Conservation (phyloP, 2,113 vertebrate genomes). For the Bubo blakistoni region DNA sequence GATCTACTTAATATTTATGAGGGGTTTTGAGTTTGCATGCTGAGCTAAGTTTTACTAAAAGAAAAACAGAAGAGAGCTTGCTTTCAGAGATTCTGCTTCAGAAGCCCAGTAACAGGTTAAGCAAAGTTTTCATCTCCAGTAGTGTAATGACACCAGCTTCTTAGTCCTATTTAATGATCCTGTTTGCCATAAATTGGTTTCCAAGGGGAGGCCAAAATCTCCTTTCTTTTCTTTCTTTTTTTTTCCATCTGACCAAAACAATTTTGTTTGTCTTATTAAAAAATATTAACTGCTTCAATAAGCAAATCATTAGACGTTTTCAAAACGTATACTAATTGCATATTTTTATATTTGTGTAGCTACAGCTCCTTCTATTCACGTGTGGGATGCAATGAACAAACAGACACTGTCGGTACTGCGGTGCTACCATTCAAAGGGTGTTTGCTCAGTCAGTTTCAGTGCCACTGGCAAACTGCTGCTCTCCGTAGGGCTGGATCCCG, state of each 20-base stretch:
- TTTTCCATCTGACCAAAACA: background rate
- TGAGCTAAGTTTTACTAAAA: background rate
- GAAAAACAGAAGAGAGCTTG: background rate
- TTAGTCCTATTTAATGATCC: background rate
- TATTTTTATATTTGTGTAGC: constrained; percentile 70
- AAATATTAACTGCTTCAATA: background rate
- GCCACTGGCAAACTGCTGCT: constrained; percentile 95
- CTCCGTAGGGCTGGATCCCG: constrained; percentile 89
- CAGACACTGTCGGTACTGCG: constrained; percentile 91
- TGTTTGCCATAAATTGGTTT: background rate
- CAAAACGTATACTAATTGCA: background rate
- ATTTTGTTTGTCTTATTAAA: background rate
- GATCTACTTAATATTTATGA: background rate
- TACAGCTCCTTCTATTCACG: constrained; percentile 91
- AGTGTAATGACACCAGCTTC: background rate
- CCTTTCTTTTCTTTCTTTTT: background rate
- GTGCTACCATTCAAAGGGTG: constrained; percentile 90
- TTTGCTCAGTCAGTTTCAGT: constrained; percentile 97
- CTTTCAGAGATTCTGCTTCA: background rate
- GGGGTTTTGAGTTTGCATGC: background rate
- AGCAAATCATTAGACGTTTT: background rate
- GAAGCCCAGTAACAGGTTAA: background rate
- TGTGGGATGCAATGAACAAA: constrained; percentile 97
- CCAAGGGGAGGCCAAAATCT: background rate
- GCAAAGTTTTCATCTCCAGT: background rate